Conservation (phyloP, 1,140 invertebrate genomes). For the Ganaspis sp. region DNA sequence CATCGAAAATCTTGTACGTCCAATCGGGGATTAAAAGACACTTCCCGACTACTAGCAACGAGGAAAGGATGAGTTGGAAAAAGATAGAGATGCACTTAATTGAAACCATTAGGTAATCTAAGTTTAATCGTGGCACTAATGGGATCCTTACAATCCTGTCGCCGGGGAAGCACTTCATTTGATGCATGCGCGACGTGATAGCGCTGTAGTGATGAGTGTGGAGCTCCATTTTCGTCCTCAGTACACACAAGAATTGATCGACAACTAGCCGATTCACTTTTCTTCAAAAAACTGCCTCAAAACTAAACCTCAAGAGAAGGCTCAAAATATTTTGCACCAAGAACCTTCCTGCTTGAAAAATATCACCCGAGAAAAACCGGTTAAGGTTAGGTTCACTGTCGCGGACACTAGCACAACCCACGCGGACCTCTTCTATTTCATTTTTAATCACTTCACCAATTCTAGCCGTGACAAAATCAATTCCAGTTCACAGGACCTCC, state of each 20-base stretch:
- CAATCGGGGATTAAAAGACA: background rate
- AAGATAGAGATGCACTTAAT: slow-evolving; percentile 26
- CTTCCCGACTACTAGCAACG: background rate
- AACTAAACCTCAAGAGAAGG: too few species aligned
- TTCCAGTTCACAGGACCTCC: too few species aligned
- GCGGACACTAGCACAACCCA: slow-evolving; percentile 17
- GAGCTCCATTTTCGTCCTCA: slow-evolving; percentile 66
- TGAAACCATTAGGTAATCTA: slow-evolving; percentile 29
- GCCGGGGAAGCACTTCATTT: slow-evolving; percentile 76
- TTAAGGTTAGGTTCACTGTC: slow-evolving; percentile 25
- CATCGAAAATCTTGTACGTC: too few species aligned
- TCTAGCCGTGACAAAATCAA: too few species aligned
- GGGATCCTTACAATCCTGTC: slow-evolving; percentile 76
- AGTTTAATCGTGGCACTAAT: slow-evolving; percentile 28
- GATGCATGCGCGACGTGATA: slow-evolving; percentile 70
- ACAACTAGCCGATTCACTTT: background rate
- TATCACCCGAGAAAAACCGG: background rate
- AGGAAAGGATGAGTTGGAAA: background rate
- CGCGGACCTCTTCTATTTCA: background rate
- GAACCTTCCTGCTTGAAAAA: too few species aligned
- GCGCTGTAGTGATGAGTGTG: slow-evolving; percentile 70
- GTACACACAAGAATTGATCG: background rate
- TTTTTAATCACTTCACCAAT: background rate
- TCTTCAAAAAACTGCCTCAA: slow-evolving; percentile 12
- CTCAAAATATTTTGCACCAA: too few species aligned